These are phyloP conservation scores for Agapostemon virescens DNA, from an alignment of 2,888 invertebrate genomes.

Conservation along the genomic window DNA sequence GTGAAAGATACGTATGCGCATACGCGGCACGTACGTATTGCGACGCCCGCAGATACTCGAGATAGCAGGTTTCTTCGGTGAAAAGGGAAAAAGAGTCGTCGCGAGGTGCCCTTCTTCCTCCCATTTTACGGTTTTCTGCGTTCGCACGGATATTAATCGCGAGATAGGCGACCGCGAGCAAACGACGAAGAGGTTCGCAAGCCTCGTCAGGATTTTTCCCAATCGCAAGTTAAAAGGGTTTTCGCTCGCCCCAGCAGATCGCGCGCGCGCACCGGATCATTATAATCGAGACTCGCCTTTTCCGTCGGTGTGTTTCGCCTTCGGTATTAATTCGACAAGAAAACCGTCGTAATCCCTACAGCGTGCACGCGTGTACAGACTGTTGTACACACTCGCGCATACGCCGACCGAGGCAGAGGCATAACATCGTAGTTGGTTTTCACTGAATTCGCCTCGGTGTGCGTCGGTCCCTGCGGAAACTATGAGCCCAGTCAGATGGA, in stretches of 20 bases:
- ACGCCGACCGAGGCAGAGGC: background rate
- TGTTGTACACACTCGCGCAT: too few species aligned
- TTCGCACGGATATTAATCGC: slow-evolving; percentile 59
- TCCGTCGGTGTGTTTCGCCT: background rate
- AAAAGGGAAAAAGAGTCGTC: slow-evolving; percentile 9
- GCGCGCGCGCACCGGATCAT: slow-evolving; percentile 1
- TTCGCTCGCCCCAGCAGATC: background rate
- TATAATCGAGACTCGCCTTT: slow-evolving; percentile 17
- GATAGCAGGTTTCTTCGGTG: slow-evolving; percentile 27
- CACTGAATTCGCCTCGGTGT: slow-evolving; percentile 59
- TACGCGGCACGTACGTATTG: background rate
- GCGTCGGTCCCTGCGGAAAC: slow-evolving; percentile 34
- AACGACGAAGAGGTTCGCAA: background rate
- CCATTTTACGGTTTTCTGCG: slow-evolving; percentile 39
- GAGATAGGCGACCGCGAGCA: slow-evolving; percentile 14
- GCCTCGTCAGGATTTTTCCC: slow-evolving; percentile 20
- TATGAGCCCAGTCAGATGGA: slow-evolving; percentile 25
- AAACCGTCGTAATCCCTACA: slow-evolving; percentile 44
- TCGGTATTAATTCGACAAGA: slow-evolving; percentile 61
- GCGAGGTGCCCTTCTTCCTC: slow-evolving; percentile 18
- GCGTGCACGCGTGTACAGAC: background rate
- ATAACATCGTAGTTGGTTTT: slow-evolving; percentile 35
- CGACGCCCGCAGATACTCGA: slow-evolving; percentile 42
- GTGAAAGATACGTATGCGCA: background rate
- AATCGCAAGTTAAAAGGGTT: background rate